Base-by-base conservation (phyloP, 2,113 vertebrate genomes). In the Dunckerocampus dactyliophorus region DNA sequence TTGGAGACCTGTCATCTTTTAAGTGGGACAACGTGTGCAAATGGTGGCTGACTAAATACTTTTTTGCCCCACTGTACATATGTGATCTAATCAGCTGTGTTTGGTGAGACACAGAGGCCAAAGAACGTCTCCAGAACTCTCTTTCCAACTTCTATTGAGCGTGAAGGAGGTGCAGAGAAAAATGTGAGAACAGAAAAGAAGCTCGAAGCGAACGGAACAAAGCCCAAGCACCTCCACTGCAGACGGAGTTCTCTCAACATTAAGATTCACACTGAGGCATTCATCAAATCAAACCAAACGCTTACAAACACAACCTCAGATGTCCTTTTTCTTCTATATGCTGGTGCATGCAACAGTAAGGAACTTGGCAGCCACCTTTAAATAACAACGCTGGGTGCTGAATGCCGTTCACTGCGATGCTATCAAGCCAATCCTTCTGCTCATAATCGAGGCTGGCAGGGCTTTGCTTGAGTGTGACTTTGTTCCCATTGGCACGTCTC, bases 371-470 rank as follows among this genome's bases (percentile, higher is more conserved):
- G 58, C 49, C 58, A 75, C 65, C 72, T 75, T 78, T 74, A 75
- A 73, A 82, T 68, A 71, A 69, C 73, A 73, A 70, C 62, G 74
- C 76, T 68, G 69, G 57, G 59, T 17, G 55, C 63, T 84, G 60
- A 82, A 81, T 74, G 79, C 52, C 47, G 78, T 57, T 50, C 47
- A 19, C 59, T 75, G 66, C 65, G 71, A 72, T 76, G 72, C 65
- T 65, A 84, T 76, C 73, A 65, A 83, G 74, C 80, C 83, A 70
- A 66, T 82, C 74, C 77, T 68, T 79, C 71, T 61, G 77, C 71
- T 81, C 67, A 79, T 85, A 88, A 87, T 84, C 76, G 78, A 85
- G 80, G 68, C 82, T 85, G 85, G 87, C 87, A 85, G 75, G 69
- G 72, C 79, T 83, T 81, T 72, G 79, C 82, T 81, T 80, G 84